phyloP scores from a whole-genome alignment of 2,797 vertebrate genomes.

The Leptoclinus maculatus region DNA sequence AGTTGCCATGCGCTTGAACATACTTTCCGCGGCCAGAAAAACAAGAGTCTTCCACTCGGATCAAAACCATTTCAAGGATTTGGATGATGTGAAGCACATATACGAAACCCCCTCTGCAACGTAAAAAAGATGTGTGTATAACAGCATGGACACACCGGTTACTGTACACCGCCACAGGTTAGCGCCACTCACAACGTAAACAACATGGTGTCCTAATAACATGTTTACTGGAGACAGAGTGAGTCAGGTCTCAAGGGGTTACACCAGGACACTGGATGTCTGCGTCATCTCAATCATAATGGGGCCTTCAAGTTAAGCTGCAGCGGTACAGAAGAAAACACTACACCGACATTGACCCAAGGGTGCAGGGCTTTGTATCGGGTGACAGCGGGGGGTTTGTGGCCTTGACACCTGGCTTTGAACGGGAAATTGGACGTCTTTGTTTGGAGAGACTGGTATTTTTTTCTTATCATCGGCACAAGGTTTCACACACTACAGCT shows the following conservation, averaged over 20 bases:
- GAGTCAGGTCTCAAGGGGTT: slow-evolving; percentile 58
- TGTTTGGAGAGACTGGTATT: slow-evolving; percentile 18
- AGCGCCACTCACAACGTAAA: slow-evolving; percentile 48
- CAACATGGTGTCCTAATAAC: slow-evolving; percentile 47
- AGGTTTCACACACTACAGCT: not conserved
- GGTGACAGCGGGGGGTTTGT: slow-evolving; percentile 6
- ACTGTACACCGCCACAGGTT: slow-evolving; percentile 19
- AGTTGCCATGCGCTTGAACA: slow-evolving; percentile 19
- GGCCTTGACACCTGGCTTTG: slow-evolving; percentile 40
- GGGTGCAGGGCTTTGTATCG: slow-evolving; percentile 28
- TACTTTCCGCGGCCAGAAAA: slow-evolving; percentile 28
- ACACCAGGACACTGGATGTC: slow-evolving; percentile 39
- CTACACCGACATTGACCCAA: slow-evolving; percentile 34
- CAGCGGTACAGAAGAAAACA: slow-evolving; percentile 26
- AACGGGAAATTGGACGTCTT: slow-evolving; percentile 43
- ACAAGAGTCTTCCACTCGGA: not conserved
- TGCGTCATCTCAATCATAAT: slow-evolving; percentile 67
- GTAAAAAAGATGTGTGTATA: slow-evolving; percentile 3
- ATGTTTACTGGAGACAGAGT: slow-evolving; percentile 56
- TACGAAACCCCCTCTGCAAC: not conserved
- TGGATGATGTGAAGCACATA: not conserved
- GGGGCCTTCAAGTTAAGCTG: slow-evolving; percentile 57
- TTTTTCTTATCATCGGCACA: slow-evolving; percentile 4
- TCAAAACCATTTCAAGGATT: slow-evolving; percentile 13
- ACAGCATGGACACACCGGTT: not conserved